Base-by-base conservation (phyloP, 2,888 invertebrate genomes). In the Chalcis sispes region DNA sequence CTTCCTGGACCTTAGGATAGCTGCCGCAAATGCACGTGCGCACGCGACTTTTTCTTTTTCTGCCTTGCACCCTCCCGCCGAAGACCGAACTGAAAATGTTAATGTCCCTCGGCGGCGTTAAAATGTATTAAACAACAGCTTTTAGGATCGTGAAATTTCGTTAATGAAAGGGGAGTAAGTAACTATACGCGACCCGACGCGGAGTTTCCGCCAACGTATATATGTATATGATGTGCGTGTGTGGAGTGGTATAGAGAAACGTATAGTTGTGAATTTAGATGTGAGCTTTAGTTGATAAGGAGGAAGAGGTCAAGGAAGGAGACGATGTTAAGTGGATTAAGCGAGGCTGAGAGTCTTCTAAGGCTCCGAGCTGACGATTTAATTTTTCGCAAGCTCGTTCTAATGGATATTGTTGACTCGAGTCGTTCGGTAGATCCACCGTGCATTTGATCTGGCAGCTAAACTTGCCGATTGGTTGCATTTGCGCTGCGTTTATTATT, bases 71-170 rank as follows among this genome's bases (percentile, higher is more conserved):
- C 58, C 56, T 8, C 13, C 58, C 58, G 58, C 56, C 27, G 48
- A 18, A 7, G 25, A 42, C 54, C 25, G 56, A 7, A 48, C 62
- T n/a, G n/a, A n/a, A n/a, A n/a, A 62, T 62, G 61, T 62, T 27
- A 62, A 62, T 62, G 46, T 27, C 25, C 59, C 25, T 10, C 32
- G 27, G 1, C 42, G 7, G 10, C 18, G 8, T 27, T 18, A n/a
- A 62, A 66, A 73, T 73, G 67, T 54, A 73, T 73, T 73, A 73
- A 67, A 73, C 61, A 73, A 73, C 50, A 46, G 65, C 66, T 64
- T 59, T 72, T 48, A 65, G 58, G 64, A n/a, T n/a, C n/a, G n/a
- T 15, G 65, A 66, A 66, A 72, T 72, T 73, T 58, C 20, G 42
- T 73, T 73, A 73, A 73, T 46, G 59, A 73, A 67, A 65, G 40